Base-by-base conservation (phyloP, 2,888 invertebrate species). In the Pantelozetes paolii region DNA sequence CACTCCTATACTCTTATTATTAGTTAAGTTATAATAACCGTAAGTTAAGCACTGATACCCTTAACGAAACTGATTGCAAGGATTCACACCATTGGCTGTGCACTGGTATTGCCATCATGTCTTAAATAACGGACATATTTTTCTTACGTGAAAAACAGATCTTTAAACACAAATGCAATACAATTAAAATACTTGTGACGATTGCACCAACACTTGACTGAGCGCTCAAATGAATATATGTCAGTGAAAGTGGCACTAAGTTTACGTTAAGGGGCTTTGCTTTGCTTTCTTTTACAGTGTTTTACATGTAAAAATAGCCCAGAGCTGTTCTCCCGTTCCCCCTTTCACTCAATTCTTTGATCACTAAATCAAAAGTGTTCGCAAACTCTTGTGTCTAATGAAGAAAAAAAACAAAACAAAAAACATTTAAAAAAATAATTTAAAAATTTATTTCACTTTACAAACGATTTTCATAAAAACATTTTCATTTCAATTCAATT, bases 241-340 rank as follows among this genome's bases (percentile, higher is more conserved):
- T 67, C 67, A 67, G 67, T 67, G 67, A 67, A 67, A 67, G 67
- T 67, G 67, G 67, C 67, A 67, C 67, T 67, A 13, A 36, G 40
- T 67, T 40, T 40, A 30, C 20, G 67, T 42, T 59, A n/a, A 59
- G 59, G 59, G 23, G 30, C 23, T 48, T 48, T 48, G 18, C 15
- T n/a, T 48, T 48, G 15, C 6, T n/a, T 48, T 48, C 9, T 18
- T 48, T 48, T 48, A 23, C 11, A 23, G 15, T 5, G 23, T 5
- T 23, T 20, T 15, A 6, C 3, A 23, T 23, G 11, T 62, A 62
- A 40, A 40, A 67, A 67, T 67, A 67, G 67, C 67, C 67, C 20
- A 20, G 32, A 67, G 36, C 67, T 67, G 59, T 32, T 59, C 18
- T 18, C 48, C 15, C 42, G 15, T 42, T 42, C 15, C 42, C 23